Percentiles rank a stretch among this genome's conserved stretches.
Evolutionary conservation across 2,888 invertebrate genomes (phyloP).

Genomic region (Desoria tigrina): DNA sequence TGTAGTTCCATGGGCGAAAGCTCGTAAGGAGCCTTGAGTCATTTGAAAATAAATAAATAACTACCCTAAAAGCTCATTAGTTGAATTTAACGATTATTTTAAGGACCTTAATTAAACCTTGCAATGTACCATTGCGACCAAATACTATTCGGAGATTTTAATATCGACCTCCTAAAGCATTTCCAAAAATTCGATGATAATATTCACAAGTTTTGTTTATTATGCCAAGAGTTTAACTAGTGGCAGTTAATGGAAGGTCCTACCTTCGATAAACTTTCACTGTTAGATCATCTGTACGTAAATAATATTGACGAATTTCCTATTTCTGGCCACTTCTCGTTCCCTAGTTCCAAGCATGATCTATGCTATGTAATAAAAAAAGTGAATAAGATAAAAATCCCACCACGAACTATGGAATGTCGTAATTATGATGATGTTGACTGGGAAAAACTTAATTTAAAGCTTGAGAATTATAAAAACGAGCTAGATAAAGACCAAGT

Average conservation of each 20-base stretch:
- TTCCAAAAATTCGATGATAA: background rate
- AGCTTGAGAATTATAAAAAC: too few relatives aligned
- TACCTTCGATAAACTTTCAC: background rate
- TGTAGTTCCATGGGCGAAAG: too few relatives aligned
- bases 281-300: too few relatives aligned
- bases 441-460: conserved; percentile 1
- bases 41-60: too few relatives aligned
- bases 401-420: too few relatives aligned
- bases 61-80: background rate
- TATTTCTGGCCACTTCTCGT: conserved; percentile 2
- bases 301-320: too few relatives aligned
- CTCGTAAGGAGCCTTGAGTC: too few relatives aligned
- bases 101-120: background rate
- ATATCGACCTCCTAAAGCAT: too few relatives aligned
- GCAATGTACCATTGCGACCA: background rate
- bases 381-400: background rate
- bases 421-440: too few relatives aligned
- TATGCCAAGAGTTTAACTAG: background rate
- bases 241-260: conserved; percentile 7
- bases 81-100: background rate
- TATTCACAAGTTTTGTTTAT: background rate
- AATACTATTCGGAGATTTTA: too few relatives aligned
- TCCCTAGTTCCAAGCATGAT: conserved; percentile 9
- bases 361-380: background rate
- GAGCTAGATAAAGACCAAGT: too few relatives aligned